Conservation (phyloP, 2,113 vertebrate species). For the Psilopsiagon aurifrons region DNA sequence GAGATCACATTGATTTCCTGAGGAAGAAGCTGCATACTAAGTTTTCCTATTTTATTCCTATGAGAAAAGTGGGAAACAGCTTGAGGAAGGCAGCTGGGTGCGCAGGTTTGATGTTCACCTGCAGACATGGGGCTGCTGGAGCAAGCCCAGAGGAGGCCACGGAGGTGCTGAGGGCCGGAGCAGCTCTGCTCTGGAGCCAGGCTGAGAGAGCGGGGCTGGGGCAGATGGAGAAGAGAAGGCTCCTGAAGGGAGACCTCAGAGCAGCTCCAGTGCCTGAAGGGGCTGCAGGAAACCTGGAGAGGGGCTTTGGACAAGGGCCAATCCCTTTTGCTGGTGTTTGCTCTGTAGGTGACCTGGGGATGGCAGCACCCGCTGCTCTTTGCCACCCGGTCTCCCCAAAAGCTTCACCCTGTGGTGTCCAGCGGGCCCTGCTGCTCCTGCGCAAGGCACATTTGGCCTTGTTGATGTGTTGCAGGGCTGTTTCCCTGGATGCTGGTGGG, state of each 20-base stretch:
- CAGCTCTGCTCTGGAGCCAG: neutral
- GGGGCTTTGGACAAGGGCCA: no score
- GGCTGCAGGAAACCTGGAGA: no score
- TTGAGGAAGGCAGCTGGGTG: neutral
- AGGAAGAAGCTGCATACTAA: conserved; percentile 14
- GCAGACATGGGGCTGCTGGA: neutral
- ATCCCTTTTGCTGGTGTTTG: neutral
- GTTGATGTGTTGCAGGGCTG: neutral
- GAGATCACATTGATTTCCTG: conserved; percentile 5
- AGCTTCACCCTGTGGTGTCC: neutral
- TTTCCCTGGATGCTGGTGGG: neutral
- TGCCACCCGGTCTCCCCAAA: neutral
- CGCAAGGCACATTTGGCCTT: neutral
- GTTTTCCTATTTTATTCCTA: neutral
- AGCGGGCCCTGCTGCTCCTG: neutral
- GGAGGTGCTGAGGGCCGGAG: neutral
- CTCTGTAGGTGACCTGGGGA: neutral
- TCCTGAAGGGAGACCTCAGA: no score
- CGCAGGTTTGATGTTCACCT: neutral
- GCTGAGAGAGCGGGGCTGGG: neutral
- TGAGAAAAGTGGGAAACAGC: neutral
- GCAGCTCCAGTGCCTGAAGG: no score
- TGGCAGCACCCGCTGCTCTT: neutral
- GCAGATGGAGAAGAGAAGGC: no score
- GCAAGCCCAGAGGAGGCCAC: neutral